These are phyloP conservation scores for Euclidia mi DNA, from an alignment of 2,888 invertebrate species.

Conservation along the genomic window DNA sequence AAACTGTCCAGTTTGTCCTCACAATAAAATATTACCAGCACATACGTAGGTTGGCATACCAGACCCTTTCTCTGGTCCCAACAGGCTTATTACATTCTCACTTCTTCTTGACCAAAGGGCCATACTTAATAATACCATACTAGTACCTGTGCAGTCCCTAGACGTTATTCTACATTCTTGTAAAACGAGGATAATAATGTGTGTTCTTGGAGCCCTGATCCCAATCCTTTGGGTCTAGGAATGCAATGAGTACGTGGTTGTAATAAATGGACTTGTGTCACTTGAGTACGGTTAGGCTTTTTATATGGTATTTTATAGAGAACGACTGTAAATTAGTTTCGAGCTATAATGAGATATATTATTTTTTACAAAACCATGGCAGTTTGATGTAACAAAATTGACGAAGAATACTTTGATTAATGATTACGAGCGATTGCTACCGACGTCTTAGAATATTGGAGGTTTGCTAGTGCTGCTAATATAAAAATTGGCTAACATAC, in stretches of 20 bases:
- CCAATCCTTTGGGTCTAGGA: conserved; percentile 2
- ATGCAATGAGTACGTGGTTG: conserved; percentile 4
- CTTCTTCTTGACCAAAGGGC: conserved; percentile 27
- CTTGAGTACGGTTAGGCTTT: background rate
- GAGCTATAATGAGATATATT: no score
- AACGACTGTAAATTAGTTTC: no score
- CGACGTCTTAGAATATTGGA: no score
- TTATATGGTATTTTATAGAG: no score
- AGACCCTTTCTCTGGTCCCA: conserved; percentile 15
- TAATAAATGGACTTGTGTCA: background rate
- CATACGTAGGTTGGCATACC: conserved; percentile 16
- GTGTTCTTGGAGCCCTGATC: conserved; percentile 3
- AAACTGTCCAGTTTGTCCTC: conserved; percentile 10
- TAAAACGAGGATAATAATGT: conserved; percentile 20
- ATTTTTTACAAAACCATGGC: no score
- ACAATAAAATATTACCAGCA: conserved; percentile 27
- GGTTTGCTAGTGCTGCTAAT: no score
- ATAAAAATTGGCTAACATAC: no score
- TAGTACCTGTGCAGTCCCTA: conserved; percentile 22
- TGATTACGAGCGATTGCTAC: no score
- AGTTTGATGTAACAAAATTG: no score
- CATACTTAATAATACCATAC: conserved; percentile 22
- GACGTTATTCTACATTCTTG: conserved; percentile 25
- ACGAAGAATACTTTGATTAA: no score
- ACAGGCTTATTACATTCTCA: conserved; percentile 37